These are phyloP conservation scores for Oreotrochilus melanogaster DNA, from an alignment of 2,113 vertebrate species.

Conservation along the genomic window DNA sequence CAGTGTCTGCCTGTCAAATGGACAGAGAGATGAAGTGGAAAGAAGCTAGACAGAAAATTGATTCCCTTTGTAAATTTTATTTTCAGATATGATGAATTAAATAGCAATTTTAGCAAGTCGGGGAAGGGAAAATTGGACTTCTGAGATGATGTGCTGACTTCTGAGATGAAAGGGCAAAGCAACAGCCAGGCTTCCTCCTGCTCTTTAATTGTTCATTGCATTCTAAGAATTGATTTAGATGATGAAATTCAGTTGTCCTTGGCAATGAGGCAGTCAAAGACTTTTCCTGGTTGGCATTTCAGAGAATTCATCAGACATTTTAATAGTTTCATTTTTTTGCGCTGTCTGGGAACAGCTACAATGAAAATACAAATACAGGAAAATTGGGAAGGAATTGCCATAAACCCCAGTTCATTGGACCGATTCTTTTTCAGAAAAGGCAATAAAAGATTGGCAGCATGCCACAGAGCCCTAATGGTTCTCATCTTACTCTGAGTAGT, in stretches of 20 bases:
- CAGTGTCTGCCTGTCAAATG: neutral
- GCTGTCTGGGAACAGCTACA: slow-evolving; percentile 16
- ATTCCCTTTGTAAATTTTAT: neutral
- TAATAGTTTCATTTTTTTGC: neutral
- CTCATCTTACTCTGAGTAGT: neutral
- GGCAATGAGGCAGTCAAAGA: slow-evolving; percentile 6
- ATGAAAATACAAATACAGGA: neutral
- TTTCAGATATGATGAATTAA: neutral
- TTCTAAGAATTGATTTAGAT: neutral
- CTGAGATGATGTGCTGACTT: neutral
- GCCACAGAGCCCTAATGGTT: neutral
- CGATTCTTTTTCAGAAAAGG: neutral
- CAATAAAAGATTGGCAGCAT: neutral
- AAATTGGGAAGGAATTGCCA: slow-evolving; percentile 20
- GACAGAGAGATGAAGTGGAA: neutral
- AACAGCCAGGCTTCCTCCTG: neutral
- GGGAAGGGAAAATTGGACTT: neutral
- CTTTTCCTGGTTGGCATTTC: neutral
- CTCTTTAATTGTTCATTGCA: neutral
- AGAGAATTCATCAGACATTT: slow-evolving; percentile 14
- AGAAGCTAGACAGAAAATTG: neutral
- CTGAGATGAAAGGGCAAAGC: neutral
- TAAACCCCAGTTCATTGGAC: slow-evolving; percentile 11
- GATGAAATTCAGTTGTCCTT: slow-evolving; percentile 29
- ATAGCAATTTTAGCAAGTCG: neutral